phyloP scores from a whole-genome alignment of 2,797 vertebrate genomes.

The Pangasius djambal region DNA sequence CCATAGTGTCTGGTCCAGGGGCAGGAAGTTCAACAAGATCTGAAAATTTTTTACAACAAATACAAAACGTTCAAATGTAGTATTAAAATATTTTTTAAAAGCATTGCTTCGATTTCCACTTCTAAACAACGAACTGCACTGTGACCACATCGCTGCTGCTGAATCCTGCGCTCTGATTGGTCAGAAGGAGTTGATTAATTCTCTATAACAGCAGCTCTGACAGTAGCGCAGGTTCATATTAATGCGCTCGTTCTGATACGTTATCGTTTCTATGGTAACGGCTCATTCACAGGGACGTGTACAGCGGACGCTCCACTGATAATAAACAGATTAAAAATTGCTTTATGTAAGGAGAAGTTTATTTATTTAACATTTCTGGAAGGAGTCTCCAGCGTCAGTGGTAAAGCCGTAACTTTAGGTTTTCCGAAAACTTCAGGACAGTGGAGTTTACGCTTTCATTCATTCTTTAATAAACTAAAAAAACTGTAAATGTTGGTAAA shows the following conservation, averaged over 20 bases:
- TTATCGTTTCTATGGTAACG: background rate
- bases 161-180: background rate
- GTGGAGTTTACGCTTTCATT: background rate
- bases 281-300: background rate
- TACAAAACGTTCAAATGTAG: background rate
- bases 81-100: background rate
- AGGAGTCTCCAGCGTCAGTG: background rate
- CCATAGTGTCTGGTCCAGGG: constrained; percentile 88
- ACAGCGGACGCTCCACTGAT: background rate
- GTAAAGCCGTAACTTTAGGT: background rate
- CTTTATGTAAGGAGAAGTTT: background rate
- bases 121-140: too few species aligned
- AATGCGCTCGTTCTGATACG: background rate
- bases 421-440: background rate
- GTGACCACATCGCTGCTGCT: background rate
- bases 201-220: background rate
- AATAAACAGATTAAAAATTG: background rate
- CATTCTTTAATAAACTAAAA: background rate
- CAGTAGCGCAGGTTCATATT: background rate
- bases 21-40: constrained; percentile 97
- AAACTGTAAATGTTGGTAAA: background rate
- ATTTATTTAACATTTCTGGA: background rate
- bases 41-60: constrained; percentile 57
- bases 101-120: background rate
- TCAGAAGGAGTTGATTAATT: background rate